Percentiles rank a stretch among this genome's conserved stretches.
Conservation (phyloP, 2,113 vertebrate genomes). For the Catharus minimus region DNA sequence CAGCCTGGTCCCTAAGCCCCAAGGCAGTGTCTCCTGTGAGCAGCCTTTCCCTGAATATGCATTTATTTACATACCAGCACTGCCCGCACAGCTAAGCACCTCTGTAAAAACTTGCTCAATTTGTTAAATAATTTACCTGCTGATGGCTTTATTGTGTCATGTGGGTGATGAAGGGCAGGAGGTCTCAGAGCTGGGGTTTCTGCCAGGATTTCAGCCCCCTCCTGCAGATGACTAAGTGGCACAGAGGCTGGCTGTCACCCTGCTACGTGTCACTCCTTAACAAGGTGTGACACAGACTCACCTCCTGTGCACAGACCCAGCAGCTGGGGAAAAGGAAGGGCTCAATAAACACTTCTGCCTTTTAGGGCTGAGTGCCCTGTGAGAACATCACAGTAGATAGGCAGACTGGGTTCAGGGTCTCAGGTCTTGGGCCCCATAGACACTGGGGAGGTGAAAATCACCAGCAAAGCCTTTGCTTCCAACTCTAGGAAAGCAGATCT, state of each 20-base stretch:
- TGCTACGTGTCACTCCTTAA: background rate
- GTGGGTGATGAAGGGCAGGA: background rate
- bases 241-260: background rate
- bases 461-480: background rate
- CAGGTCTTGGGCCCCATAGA: background rate
- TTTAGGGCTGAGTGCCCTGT: background rate
- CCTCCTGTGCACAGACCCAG: background rate
- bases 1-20: background rate
- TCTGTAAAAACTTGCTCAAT: background rate
- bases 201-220: background rate
- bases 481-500: background rate
- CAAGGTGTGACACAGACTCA: constrained; percentile 5
- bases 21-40: background rate
- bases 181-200: background rate
- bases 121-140: constrained; percentile 22
- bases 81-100: background rate
- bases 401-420: background rate
- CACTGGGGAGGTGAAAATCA: background rate
- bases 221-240: background rate
- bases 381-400: background rate
- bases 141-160: background rate
- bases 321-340: background rate
- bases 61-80: background rate
- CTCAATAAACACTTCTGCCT: background rate
- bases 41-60: background rate